Evolutionary conservation across 2,888 invertebrate genomes (phyloP).

Genomic region (Copidosoma aretas): DNA sequence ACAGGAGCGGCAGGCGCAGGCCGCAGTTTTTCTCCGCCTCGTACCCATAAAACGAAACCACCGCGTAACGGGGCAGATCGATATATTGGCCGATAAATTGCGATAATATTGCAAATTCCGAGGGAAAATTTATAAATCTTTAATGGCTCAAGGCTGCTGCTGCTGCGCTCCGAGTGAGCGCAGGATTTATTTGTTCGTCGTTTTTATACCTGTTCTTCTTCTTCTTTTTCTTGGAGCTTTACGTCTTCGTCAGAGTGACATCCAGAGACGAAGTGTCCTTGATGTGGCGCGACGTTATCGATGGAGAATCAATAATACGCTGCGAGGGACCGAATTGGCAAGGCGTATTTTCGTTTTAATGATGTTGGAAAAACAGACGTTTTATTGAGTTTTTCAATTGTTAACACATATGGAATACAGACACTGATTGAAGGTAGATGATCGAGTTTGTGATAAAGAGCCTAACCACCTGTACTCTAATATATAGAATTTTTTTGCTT

Average conservation of each 20-base stretch:
- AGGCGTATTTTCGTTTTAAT: too few relatives aligned
- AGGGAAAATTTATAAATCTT: constrained; percentile 24
- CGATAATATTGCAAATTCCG: constrained; percentile 45
- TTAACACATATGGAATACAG: too few relatives aligned
- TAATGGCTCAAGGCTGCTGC: not conserved
- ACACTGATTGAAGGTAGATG: too few relatives aligned
- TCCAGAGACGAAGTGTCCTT: not conserved
- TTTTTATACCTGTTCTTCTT: not conserved
- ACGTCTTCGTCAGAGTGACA: constrained; percentile 4
- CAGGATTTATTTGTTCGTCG: constrained; percentile 23
- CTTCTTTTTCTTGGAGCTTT: not conserved
- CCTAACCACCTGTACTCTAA: too few relatives aligned
- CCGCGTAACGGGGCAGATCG: constrained; percentile 37
- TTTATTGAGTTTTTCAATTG: too few relatives aligned
- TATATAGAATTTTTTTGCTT: too few relatives aligned
- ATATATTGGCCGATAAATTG: constrained; percentile 48
- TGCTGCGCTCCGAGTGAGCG: not conserved
- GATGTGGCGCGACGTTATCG: too few relatives aligned
- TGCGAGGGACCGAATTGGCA: too few relatives aligned
- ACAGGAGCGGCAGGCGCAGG: not conserved
- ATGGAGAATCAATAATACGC: too few relatives aligned
- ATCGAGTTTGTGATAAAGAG: too few relatives aligned
- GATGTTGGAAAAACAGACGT: too few relatives aligned
- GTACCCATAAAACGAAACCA: not conserved
- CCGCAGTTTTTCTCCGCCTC: constrained; percentile 5